Base-by-base conservation (phyloP, 2,113 vertebrate genomes). In the Coregonus clupeaformis region DNA sequence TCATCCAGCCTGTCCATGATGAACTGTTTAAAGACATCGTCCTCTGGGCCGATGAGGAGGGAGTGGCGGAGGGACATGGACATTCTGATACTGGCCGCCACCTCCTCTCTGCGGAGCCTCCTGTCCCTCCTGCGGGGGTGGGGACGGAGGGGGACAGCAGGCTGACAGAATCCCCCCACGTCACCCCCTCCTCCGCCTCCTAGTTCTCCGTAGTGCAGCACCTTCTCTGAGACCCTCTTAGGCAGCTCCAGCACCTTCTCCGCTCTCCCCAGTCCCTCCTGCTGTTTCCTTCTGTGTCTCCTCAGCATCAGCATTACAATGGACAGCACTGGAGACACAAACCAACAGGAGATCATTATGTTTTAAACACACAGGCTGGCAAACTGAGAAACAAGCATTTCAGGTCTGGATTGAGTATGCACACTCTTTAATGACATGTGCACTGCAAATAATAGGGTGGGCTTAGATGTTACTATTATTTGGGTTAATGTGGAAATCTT, bases 1-100 rank as follows among this genome's bases (percentile, higher is more conserved):
- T 98, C 97, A 1, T 87, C 77, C 0, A 99, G 90, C 80, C 97
- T 94, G 68, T 98, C 96, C 14, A 90, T 82, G 59, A 99, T 97
- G 82, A 98, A 99, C 73, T 95, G 92, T 73, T 86, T 87, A 88
- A 99, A 97, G 30, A 95, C 68, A 0, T 93, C 91, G 0, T 94
- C 95, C 24, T 97, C 96, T 0, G 96, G 96, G 5, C 96, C 97
- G 0, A 94, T 92, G 25, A 95, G 93, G 74, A 96, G 87, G 13
- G 96, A 98, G 77, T 95, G 93, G 3, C 96, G 75, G 70, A 95
- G 93, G 2, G 94, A 91, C 82, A 95, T 94, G 0, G 94, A 91
- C 82, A 95, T 95, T 0, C 93, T 89, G 59, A 96, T 94, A 77
- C 95, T 94, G 0, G 90, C 87, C 1, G 90, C 74, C 14, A 92